Base-by-base conservation (phyloP, 2,113 vertebrate species). In the Odobenus rosmarus region DNA sequence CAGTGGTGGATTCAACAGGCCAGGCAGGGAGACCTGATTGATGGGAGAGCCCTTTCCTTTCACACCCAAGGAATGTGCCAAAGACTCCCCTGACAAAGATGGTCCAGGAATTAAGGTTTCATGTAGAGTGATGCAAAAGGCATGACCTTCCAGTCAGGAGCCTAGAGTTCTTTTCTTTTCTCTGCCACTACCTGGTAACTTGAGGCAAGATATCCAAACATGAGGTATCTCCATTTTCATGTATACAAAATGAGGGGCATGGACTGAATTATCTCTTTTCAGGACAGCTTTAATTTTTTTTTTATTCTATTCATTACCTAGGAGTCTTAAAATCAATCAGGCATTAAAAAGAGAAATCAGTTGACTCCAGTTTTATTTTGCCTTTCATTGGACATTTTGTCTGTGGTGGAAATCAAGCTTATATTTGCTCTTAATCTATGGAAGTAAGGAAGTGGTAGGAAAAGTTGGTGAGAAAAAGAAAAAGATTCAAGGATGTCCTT, bases 291-390 rank as follows among this genome's bases (percentile, higher is more conserved):
- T 57, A 88, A 31, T 59, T 67, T 33, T 33, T 28, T 88, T 87
- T 49, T 79, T 53, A 69, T 53, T 80, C 7, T 24, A 9, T 61
- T 80, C 53, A 46, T 61, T 72, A 84, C 11, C 23, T 46, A 18
- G n/a, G 33, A 79, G 24, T 33, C n/a, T 96, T 94, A 72, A 81
- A 82, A 76, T 79, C 51, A 55, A 71, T 71, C 74, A 86, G 74
- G 55, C 9, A 71, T 61, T 87, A 77, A 89, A 59, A 23, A 79
- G 28, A 93, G 31, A 93, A 83, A 77, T 83, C 59, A 82, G 1
- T 33, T 59, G 1, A 46, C 4, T 97, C 33, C 15, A 31, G 13
- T 81, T 95, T 72, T 76, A 62, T 49, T 72, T 83, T 79, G 31
- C 46, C 8, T 96, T 95, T 64, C 21, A 67, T 26, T 88, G 46